Base-by-base conservation (phyloP, 2,888 invertebrate genomes). In the Drosophila mimica region DNA sequence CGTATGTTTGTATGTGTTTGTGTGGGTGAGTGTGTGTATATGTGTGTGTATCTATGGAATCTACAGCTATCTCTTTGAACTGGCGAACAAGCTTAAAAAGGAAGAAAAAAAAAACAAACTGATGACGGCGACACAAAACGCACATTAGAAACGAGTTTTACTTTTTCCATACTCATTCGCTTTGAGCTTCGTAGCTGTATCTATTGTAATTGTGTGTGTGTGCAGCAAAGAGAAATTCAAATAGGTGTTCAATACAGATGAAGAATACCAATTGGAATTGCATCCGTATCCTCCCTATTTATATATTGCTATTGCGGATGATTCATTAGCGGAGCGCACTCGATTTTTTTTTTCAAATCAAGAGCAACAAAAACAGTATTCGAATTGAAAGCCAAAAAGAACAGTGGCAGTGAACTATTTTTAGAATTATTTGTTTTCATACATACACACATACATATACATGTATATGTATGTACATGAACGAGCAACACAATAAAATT, bases 321-420 rank as follows among this genome's bases (percentile, higher is more conserved):
- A 88, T 84, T 88, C 87, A 91, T 82, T 71, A 79, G 67, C 74
- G 61, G 53, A 54, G 82, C 82, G 85, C 79, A 87, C 84, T 79
- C 78, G 75, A 54, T 70, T 11, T 70, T 79, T 70, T 74, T 60
- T 74, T 77, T 76, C 54, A 68, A 72, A 74, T 75, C 80, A 82
- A 83, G 70, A 80, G 56, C 79, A 74, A 74, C 69, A 74, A 70
- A 53, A 70, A 70, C 70, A 72, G 76, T 70, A 74, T 89, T 82
- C 72, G 71, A 85, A 89, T 87, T 83, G 90, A 90, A 89, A 89
- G 79, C 79, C 82, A 70, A 79, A 78, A 79, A 80, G 82, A 78
- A 82, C 89, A 83, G 90, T 93, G 92, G 90, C 93, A 92, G 92
- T 92, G 92, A 92, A 91, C 92, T 92, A 92, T 82, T 83, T 80